Conservation (phyloP, 2,888 invertebrate species). For the Polyommatus icarus region DNA sequence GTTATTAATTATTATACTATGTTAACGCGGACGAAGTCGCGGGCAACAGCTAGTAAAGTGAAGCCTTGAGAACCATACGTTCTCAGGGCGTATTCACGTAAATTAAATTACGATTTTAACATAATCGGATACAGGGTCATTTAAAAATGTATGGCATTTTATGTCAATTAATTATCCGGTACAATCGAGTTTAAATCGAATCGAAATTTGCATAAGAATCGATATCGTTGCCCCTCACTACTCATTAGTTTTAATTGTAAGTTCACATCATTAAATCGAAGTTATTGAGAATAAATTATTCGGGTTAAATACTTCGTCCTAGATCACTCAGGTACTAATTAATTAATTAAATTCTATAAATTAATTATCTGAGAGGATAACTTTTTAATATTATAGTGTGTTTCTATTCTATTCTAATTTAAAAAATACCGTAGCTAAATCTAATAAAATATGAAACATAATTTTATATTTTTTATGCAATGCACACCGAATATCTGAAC, state of each 20-base stretch:
- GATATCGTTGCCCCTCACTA: neutral
- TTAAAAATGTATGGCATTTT: neutral
- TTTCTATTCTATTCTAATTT: too few species aligned
- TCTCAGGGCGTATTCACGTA: neutral
- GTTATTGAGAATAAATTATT: slow-evolving; percentile 13
- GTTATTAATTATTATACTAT: too few species aligned
- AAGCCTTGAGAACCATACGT: too few species aligned
- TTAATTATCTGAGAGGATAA: neutral
- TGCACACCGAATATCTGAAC: too few species aligned
- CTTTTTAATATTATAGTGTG: neutral
- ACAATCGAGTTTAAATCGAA: neutral
- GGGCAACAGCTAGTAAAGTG: too few species aligned
- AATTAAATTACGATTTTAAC: neutral
- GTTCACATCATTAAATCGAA: slow-evolving; percentile 17
- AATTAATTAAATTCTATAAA: neutral
- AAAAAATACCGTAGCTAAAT: too few species aligned
- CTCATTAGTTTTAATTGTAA: slow-evolving; percentile 17
- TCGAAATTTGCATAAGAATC: neutral
- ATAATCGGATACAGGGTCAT: neutral
- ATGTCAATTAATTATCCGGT: neutral
- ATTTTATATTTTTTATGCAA: too few species aligned
- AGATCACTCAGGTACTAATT: neutral
- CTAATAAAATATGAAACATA: too few species aligned
- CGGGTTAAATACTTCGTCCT: slow-evolving; percentile 8
- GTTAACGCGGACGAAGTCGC: too few species aligned